A percentile compares a stretch with the other conserved stretches of the same genome.
Conservation (phyloP, 2,888 invertebrate species). For the Sicus ferrugineus region DNA sequence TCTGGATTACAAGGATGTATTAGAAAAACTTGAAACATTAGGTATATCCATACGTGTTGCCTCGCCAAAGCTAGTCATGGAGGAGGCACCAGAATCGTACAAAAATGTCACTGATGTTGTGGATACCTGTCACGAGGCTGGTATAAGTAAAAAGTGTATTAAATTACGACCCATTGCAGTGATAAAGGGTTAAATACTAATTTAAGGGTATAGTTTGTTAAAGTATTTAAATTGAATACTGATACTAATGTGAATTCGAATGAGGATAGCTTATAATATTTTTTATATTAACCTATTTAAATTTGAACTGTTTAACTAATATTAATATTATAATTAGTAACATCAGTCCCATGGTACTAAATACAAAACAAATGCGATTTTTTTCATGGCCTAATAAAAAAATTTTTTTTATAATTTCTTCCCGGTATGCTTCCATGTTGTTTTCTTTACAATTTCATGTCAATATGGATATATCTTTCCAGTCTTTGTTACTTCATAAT, state of each 20-base stretch:
- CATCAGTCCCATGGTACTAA: no score
- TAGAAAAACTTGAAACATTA: constrained; percentile 80
- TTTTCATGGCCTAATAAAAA: no score
- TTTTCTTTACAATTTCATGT: no score
- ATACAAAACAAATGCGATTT: no score
- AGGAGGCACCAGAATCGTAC: constrained; percentile 99
- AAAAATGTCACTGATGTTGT: constrained; percentile 99
- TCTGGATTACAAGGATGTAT: constrained; percentile 90
- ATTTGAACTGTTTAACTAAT: no score
- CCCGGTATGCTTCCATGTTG: no score
- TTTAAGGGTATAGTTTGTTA: neutral
- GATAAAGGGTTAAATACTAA: constrained; percentile 85
- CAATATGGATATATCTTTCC: no score
- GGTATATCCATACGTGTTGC: constrained; percentile 97
- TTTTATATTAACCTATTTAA: neutral
- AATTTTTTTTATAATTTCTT: no score
- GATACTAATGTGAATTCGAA: neutral
- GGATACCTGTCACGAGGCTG: constrained; percentile 96
- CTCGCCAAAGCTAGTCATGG: constrained; percentile 99
- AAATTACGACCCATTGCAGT: constrained; percentile 98
- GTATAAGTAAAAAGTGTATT: constrained; percentile 95
- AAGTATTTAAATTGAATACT: neutral
- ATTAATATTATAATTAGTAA: no score
- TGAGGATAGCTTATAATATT: neutral
- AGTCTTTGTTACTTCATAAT: no score